These are phyloP conservation scores for Mormyrus lacerda DNA, from an alignment of 2,113 vertebrate genomes.

Conservation along the genomic window DNA sequence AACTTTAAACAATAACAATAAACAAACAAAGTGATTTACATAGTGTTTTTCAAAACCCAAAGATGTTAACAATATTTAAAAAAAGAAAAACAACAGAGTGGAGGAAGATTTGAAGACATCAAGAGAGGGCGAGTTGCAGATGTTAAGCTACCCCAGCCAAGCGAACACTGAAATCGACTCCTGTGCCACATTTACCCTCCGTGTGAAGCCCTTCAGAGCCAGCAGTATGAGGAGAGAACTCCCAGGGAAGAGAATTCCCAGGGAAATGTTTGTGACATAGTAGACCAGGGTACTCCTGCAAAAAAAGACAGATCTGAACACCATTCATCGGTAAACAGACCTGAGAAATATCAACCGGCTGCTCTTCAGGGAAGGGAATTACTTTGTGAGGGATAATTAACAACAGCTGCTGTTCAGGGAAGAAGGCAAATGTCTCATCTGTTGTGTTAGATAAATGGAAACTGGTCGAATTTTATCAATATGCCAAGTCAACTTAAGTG, in stretches of 20 bases:
- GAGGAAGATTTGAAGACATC: not conserved
- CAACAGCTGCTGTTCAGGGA: not conserved
- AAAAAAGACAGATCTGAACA: not conserved
- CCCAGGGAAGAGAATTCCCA: constrained; percentile 26
- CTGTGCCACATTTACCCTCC: constrained; percentile 24
- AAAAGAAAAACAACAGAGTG: not conserved
- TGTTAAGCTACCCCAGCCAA: not conserved
- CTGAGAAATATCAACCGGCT: not conserved
- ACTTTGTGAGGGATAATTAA: not conserved
- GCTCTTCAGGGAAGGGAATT: not conserved
- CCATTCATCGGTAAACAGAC: not conserved
- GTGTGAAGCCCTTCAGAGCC: constrained; percentile 30
- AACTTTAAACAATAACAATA: not conserved
- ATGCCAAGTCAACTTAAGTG: not conserved
- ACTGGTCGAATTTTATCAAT: not conserved
- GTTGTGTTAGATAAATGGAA: not conserved
- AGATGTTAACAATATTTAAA: not conserved
- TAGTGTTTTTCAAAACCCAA: not conserved
- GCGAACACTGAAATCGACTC: not conserved
- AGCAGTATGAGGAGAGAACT: constrained; percentile 33
- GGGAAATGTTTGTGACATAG: constrained; percentile 28
- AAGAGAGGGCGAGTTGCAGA: not conserved
- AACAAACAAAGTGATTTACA: not conserved
- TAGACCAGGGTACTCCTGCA: constrained; percentile 39
- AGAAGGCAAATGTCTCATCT: not conserved